Conservation (phyloP, 1,140 invertebrate species). For the Medauroidea extradentata region DNA sequence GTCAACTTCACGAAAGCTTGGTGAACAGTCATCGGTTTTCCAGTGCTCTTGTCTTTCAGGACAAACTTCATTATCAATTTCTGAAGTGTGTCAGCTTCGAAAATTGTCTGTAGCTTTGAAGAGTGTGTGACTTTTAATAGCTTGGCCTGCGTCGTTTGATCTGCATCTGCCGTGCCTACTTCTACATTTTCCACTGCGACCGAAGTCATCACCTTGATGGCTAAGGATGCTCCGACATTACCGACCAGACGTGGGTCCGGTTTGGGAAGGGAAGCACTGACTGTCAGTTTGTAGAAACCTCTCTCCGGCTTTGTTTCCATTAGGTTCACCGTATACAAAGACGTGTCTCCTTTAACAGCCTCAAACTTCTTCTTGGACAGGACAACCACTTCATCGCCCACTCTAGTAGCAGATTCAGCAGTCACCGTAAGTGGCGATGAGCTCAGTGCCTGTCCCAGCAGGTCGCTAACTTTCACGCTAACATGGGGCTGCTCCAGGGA, state of each 20-base stretch:
- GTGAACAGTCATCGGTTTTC: constrained; percentile 71
- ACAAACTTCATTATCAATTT: constrained; percentile 81
- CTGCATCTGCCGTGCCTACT: constrained; percentile 84
- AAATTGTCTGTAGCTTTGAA: constrained; percentile 58
- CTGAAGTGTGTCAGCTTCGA: constrained; percentile 85
- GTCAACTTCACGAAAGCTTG: constrained; percentile 87
- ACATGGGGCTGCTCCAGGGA: constrained; percentile 65
- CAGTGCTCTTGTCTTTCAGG: constrained; percentile 66
- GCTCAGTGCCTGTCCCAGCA: constrained; percentile 71
- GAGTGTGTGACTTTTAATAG: constrained; percentile 68
- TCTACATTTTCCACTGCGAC: constrained; percentile 73
- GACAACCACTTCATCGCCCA: constrained; percentile 71
- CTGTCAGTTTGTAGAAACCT: constrained; percentile 76
- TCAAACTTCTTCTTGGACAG: constrained; percentile 61
- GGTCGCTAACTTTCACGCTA: constrained; percentile 73
- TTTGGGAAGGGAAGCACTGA: constrained; percentile 60
- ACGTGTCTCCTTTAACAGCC: constrained; percentile 50
- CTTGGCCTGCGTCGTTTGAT: constrained; percentile 76
- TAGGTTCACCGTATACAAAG: constrained; percentile 75
- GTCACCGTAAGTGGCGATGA: constrained; percentile 59
- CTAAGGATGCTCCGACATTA: constrained; percentile 55
- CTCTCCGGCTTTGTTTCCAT: constrained; percentile 71
- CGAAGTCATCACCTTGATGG: constrained; percentile 65
- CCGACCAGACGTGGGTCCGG: constrained; percentile 52
- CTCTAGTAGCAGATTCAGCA: constrained; percentile 67